These are phyloP conservation scores for Acleris laterana DNA, from an alignment of 2,888 invertebrate species.

Conservation along the genomic window DNA sequence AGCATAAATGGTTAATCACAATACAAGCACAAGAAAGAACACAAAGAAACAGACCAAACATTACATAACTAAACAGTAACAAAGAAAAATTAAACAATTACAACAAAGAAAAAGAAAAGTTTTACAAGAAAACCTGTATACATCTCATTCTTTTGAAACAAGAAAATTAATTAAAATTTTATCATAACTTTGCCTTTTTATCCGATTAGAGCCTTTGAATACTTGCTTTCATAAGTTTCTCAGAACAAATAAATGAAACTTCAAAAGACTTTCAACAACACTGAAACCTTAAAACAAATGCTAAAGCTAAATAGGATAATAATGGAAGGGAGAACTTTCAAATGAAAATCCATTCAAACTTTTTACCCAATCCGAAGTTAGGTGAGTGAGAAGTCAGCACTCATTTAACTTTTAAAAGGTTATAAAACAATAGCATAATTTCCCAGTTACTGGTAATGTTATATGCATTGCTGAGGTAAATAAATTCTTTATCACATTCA, in stretches of 20 bases:
- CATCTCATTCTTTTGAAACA: constrained; percentile 16
- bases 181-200: constrained; percentile 33
- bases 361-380: constrained; percentile 62
- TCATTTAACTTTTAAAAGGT: constrained; percentile 58
- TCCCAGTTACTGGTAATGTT: not conserved
- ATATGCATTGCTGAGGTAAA: not conserved
- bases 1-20: too few relatives aligned
- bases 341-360: constrained; percentile 70
- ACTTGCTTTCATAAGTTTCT: constrained; percentile 42
- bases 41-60: too few relatives aligned
- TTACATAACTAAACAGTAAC: too few relatives aligned
- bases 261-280: constrained; percentile 60
- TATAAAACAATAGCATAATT: constrained; percentile 6
- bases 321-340: constrained; percentile 68
- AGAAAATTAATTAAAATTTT: constrained; percentile 31
- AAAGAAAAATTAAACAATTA: not conserved
- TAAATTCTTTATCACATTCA: not conserved
- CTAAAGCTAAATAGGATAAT: constrained; percentile 65
- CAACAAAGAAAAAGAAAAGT: constrained; percentile 6
- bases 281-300: constrained; percentile 56
- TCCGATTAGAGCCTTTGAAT: constrained; percentile 31
- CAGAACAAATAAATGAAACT: constrained; percentile 60
- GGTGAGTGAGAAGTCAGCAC: constrained; percentile 53
- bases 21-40: too few relatives aligned
- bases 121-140: constrained; percentile 13